Base-by-base conservation (phyloP, 1,140 invertebrate genomes). In the Archivesica marissinica region DNA sequence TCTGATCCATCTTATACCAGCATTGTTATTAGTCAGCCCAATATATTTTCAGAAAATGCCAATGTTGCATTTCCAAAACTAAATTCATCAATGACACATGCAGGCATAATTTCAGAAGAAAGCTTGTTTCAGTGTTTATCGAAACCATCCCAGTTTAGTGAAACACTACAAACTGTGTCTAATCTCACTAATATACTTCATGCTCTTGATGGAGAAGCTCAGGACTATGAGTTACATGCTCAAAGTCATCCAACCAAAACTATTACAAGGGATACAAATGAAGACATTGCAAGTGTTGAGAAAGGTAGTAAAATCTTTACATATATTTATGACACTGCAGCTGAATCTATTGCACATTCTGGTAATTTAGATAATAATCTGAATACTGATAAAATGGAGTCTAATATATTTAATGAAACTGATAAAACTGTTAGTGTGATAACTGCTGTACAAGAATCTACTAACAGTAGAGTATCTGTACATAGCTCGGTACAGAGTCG, bases 121-220 rank as follows among this genome's bases (percentile, higher is more conserved):
- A 83, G 80, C 39, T 56, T 83, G 56, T 83, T 83, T 50, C 68
- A 83, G 6, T 83, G 80, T 64, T 75, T 83, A 7, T 52, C 68
- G 17, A 83, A 83, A 64, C 77, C 77, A 25, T 59, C 59, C 2
- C 33, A 81, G 25, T 83, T 74, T 47, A 54, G 38, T 39, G 80
- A 83, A 33, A 83, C 80, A 1, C 13, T 83, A 35, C 68, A 70
- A 35, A 72, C 44, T 44, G 66, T 83, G 1, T 83, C 80, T 0
- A 72, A 72, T 47, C 80, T 83, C 39, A 83, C 80, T 25, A 83
- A 83, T 47, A 83, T 83, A 33, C 56, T 83, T 0, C 13, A 83
- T 75, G 68, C 70, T n/a, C n/a, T 83, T 25, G 80, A 83, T 61
- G 80, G 52, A 7, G 25, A 54, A 2, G 30, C 77, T 17, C 33